These are phyloP conservation scores for Pyxicephalus adspersus DNA, from an alignment of 2,113 vertebrate species.

Conservation along the genomic window DNA sequence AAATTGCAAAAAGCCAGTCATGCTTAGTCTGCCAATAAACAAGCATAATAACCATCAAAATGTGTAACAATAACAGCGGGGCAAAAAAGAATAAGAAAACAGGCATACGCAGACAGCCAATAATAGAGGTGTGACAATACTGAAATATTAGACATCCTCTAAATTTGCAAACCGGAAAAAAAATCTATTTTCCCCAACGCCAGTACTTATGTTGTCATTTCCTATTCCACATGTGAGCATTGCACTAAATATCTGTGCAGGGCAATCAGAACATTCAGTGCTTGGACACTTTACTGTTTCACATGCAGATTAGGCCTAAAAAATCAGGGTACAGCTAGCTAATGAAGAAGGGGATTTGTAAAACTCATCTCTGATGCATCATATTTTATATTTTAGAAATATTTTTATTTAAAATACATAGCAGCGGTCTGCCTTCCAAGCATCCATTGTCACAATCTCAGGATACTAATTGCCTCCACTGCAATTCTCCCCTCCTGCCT, in stretches of 20 bases:
- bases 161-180: no score
- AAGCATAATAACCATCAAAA: no score
- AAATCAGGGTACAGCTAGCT: neutral
- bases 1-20: no score
- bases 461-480: constrained; percentile 14
- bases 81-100: no score
- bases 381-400: neutral
- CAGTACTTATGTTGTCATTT: constrained; percentile 15
- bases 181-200: neutral
- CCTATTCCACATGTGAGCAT: neutral
- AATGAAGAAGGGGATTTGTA: constrained; percentile 4
- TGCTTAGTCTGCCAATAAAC: no score
- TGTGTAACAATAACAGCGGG: no score
- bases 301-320: constrained; percentile 29
- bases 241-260: neutral
- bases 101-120: no score
- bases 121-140: neutral
- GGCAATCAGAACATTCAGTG: constrained; percentile 16
- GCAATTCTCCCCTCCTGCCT: constrained; percentile 35
- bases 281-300: neutral
- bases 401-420: neutral
- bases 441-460: neutral
- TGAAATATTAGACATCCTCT: neutral
- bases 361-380: neutral
- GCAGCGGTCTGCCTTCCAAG: neutral